Base-by-base conservation (phyloP, 2,888 invertebrate genomes). In the Brachycybe producta region DNA sequence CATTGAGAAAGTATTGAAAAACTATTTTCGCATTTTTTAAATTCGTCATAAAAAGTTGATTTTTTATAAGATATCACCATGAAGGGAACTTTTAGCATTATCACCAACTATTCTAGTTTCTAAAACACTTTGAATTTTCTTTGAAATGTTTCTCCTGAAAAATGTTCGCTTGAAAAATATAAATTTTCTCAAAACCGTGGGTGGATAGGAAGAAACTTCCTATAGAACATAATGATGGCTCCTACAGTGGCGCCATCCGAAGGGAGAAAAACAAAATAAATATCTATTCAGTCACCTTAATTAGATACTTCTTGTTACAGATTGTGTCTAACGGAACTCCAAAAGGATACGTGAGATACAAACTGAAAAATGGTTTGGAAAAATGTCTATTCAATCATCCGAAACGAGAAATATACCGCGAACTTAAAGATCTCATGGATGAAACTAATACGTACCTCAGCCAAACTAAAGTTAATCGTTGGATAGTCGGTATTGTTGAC, bases 401-500 rank as follows among this genome's bases (percentile, higher is more conserved):
- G 2, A 23, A 46, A 3, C 23, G 36, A 15, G 5, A 5, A n/a
- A 35, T 36, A 8, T 23, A 8, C 3, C 11, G 21, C n/a, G 3
- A 19, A 8, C 3, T 46, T 13, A 21, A 32, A 15, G n/a, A 27
- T 11, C 5, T 46, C n/a, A 21, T 46, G 35, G 36, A 43, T 4
- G 43, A 2, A 1, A 23, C 26, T n/a, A 13, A 24, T 17, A 13
- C 11, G 27, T 43, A n/a, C 11, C 44, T 44, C 3, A 32, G 11
- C 27, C 21, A 21, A 4, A 24, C 34, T 1, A 36, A 46, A 23
- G 23, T 46, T 2, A 36, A 15, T 13, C 3, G 3, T 7, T 46
- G 46, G 46, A 24, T n/a, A 13, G 21, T 36, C 15, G 30, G 36
- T 13, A 36, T 46, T 11, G 36, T 34, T 5, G 46, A 46, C 26